Evolutionary conservation across 2,888 invertebrate genomes (phyloP), one percentile per base, ranked within the genome.

Genomic region (Exocentrus adspersus): DNA sequence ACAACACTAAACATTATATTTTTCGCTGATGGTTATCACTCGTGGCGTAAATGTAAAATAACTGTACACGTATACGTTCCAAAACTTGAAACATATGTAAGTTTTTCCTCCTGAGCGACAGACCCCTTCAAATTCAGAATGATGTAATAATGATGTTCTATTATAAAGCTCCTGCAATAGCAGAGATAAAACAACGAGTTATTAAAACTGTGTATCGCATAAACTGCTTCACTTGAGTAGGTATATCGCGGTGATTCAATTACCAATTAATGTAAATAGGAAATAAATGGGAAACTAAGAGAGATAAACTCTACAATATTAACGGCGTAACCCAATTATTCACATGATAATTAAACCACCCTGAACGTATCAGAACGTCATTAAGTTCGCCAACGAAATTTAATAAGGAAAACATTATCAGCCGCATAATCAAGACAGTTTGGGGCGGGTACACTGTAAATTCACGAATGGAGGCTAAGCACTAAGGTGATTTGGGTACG

Each of bases 341-440:
- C 72, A 73, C 72, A 75, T 71, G 76, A 77, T 77, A 77, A 78
- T 78, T 78, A 77, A 73, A 75, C 70, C 70, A 65, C 72, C 75
- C 75, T 72, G 73, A 77, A 76, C 75, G 69, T 75, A 77, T 77
- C 74, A 78, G 75, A 70, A 75, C 75, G 70, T 75, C 76, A 75
- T 77, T 77, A 77, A 75, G 73, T 72, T 67, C 70, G 73, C 76
- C 73, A 75, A 75, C 72, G 76, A 75, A 76, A 76, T 76, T 77
- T 78, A 77, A 77, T 78, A 77, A 77, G 76, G 76, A 76, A 75
- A 77, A 76, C 77, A 76, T 75, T 75, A 77, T 76, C 73, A 65
- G 60, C 70, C 53, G 67, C 68, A 75, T 75, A 75, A 76, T 75
- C 75, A 71, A 70, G 68, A 68, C 66, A 70, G 63, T 70, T 62